These are phyloP conservation scores for Propithecus coquereli DNA, from an alignment of 2,113 vertebrate genomes.

Conservation along the genomic window DNA sequence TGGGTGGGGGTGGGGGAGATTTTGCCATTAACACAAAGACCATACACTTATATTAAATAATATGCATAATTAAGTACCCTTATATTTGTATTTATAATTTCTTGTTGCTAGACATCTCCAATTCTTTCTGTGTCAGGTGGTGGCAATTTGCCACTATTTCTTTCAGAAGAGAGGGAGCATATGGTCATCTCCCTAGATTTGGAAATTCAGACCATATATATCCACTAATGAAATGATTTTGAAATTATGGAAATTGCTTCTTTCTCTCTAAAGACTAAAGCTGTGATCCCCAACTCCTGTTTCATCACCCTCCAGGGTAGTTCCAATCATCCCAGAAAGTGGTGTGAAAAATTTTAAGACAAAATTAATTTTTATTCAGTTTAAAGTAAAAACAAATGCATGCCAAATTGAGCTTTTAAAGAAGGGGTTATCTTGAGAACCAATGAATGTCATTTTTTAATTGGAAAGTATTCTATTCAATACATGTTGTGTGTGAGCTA, in stretches of 20 bases:
- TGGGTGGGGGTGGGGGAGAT: background rate
- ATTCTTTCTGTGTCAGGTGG: constrained; percentile 46
- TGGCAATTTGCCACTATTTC: constrained; percentile 67
- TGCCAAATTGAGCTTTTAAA: constrained; percentile 58
- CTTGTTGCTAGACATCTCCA: constrained; percentile 46
- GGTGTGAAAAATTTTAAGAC: constrained; percentile 45
- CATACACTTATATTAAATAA: background rate
- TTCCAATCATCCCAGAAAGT: constrained; percentile 21
- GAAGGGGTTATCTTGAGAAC: constrained; percentile 33
- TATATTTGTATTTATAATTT: constrained; percentile 44
- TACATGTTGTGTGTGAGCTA: background rate
- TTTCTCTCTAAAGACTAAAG: constrained; percentile 76
- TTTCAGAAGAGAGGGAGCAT: constrained; percentile 74
- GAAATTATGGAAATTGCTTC: constrained; percentile 75
- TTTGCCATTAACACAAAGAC: background rate
- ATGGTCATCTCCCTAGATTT: constrained; percentile 76
- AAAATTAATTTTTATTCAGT: constrained; percentile 61
- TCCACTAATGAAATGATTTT: constrained; percentile 77
- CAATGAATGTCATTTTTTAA: constrained; percentile 37
- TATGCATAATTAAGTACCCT: background rate
- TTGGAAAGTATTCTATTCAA: background rate
- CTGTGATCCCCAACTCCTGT: constrained; percentile 26
- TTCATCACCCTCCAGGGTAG: constrained; percentile 42
- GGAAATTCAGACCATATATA: constrained; percentile 74
- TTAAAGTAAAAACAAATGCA: constrained; percentile 64